These are phyloP conservation scores for Smutsia temminckii DNA, from an alignment of 2,797 vertebrate genomes.

Conservation along the genomic window DNA sequence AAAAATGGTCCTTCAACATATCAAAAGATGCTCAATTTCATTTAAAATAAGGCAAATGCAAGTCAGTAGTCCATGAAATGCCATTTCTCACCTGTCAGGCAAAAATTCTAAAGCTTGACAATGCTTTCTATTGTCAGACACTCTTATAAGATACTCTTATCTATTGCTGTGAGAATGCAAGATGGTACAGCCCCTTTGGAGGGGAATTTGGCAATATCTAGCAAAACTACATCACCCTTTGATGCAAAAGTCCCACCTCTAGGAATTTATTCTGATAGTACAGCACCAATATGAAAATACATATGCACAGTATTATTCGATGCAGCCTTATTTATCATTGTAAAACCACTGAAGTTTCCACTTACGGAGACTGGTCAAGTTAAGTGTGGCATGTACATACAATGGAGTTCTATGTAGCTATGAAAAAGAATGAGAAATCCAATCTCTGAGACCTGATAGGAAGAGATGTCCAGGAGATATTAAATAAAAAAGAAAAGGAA, in stretches of 20 bases:
- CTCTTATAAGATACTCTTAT: background rate
- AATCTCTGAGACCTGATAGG: background rate
- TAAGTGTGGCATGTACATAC: background rate
- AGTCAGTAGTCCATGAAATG: background rate
- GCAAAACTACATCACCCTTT: background rate
- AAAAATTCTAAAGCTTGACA: background rate
- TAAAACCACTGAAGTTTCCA: background rate
- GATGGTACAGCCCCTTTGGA: background rate
- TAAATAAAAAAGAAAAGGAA: background rate
- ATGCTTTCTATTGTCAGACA: background rate
- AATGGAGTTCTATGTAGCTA: background rate
- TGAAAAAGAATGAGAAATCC: background rate
- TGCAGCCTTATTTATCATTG: background rate
- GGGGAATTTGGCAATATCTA: background rate
- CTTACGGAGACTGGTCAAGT: background rate
- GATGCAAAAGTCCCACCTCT: background rate
- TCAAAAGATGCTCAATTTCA: background rate
- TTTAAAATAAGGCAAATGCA: conserved; percentile 1
- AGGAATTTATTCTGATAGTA: background rate
- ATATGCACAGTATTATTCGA: background rate
- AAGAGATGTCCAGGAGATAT: background rate
- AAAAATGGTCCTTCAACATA: background rate
- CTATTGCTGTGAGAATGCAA: background rate
- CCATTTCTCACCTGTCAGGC: background rate
- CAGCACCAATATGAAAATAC: background rate